A percentile compares a stretch with the other conserved stretches of the same genome.
Conservation (phyloP, 1,140 invertebrate genomes). For the Drosophila quadrilineata region DNA sequence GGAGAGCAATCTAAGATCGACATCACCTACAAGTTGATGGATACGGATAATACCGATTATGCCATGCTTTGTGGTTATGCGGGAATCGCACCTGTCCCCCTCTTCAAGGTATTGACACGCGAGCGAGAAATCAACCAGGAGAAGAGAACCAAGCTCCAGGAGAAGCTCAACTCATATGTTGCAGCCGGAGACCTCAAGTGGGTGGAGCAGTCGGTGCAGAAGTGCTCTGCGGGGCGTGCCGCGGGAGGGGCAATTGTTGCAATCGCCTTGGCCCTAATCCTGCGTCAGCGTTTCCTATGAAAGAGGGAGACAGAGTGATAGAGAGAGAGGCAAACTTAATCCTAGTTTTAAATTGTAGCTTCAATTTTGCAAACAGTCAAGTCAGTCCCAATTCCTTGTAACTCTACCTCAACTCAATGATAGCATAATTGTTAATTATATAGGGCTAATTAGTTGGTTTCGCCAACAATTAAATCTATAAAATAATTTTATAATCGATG, state of each 20-base stretch:
- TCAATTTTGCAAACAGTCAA: not conserved
- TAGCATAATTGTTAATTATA: too few relatives aligned
- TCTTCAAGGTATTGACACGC: slow-evolving; percentile 17
- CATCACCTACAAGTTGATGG: slow-evolving; percentile 6
- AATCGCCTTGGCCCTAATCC: not conserved
- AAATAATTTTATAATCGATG: too few relatives aligned
- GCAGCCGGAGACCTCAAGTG: not conserved
- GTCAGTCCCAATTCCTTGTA: too few relatives aligned
- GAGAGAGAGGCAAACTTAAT: too few relatives aligned
- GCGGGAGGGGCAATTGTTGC: not conserved
- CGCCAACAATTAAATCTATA: too few relatives aligned
- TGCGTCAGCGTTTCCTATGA: not conserved
- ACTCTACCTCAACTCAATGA: too few relatives aligned
- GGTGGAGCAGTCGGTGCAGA: slow-evolving; percentile 10
- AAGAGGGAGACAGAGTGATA: too few relatives aligned
- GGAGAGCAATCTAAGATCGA: not conserved
- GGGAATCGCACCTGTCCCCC: not conserved
- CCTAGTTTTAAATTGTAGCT: not conserved
- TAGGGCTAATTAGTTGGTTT: too few relatives aligned
- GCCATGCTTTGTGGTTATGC: slow-evolving; percentile 4
- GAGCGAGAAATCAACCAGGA: not conserved
- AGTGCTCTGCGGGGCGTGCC: slow-evolving; percentile 2
- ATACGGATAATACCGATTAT: not conserved
- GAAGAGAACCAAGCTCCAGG: not conserved
- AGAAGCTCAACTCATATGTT: not conserved